These are phyloP conservation scores for Cetonia aurata DNA, from an alignment of 2,888 invertebrate genomes.

Conservation along the genomic window DNA sequence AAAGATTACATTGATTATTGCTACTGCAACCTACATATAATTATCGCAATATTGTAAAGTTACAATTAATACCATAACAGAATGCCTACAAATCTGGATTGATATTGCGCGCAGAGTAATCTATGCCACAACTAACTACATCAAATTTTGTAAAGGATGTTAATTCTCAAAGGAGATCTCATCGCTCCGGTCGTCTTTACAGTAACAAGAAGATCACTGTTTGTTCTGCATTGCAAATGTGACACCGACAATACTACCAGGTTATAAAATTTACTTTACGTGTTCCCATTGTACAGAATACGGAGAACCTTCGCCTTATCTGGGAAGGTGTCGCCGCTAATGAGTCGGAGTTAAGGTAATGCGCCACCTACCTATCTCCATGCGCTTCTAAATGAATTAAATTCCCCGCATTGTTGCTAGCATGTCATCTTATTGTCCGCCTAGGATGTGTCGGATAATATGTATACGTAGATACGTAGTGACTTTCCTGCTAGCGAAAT, in stretches of 20 bases:
- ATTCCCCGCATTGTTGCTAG: constrained; percentile 39
- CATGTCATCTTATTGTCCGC: constrained; percentile 34
- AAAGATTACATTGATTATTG: too few species aligned
- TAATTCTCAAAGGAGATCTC: constrained; percentile 30
- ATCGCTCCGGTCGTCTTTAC: not conserved
- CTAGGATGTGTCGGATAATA: not conserved
- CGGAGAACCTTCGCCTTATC: too few species aligned
- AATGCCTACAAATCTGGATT: too few species aligned
- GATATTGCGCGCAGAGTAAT: too few species aligned
- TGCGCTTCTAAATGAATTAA: constrained; percentile 43
- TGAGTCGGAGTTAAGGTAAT: not conserved
- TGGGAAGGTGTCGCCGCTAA: too few species aligned
- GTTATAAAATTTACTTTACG: constrained; percentile 35
- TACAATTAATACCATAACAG: too few species aligned
- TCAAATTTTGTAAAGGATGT: constrained; percentile 31
- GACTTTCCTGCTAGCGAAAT: too few species aligned
- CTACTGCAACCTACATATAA: too few species aligned
- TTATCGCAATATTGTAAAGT: too few species aligned
- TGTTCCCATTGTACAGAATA: not conserved
- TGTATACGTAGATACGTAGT: too few species aligned
- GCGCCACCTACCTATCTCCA: not conserved
- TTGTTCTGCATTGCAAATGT: constrained; percentile 30
- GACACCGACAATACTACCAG: constrained; percentile 8
- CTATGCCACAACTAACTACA: constrained; percentile 15
- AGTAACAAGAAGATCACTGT: constrained; percentile 40